Conservation (phyloP, 2,797 vertebrate genomes). For the Danio albolineatus region DNA sequence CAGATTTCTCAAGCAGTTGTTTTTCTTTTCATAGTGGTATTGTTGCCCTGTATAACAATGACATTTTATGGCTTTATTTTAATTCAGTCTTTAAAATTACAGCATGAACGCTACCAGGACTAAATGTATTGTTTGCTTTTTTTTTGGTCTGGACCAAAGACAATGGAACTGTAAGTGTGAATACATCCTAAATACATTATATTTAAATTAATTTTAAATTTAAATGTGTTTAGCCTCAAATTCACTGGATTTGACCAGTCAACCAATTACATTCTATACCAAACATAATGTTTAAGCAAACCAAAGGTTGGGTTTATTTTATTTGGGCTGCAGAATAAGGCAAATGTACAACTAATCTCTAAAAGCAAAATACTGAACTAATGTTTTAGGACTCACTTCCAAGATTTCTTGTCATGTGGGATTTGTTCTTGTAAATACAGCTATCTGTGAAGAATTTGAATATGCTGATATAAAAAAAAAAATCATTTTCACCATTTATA, state of each 20-base stretch:
- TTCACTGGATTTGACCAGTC: background rate
- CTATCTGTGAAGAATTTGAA: slow-evolving; percentile 11
- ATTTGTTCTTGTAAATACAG: slow-evolving; percentile 30
- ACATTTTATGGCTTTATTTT: background rate
- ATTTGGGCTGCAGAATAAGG: background rate
- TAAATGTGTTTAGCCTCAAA: background rate
- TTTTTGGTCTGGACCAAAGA: too few species aligned
- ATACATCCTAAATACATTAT: background rate
- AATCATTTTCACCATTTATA: slow-evolving; percentile 37
- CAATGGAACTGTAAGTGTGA: too few species aligned
- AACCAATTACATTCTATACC: background rate
- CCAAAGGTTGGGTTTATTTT: background rate
- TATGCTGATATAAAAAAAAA: slow-evolving; percentile 45
- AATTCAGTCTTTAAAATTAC: too few species aligned
- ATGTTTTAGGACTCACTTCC: background rate
- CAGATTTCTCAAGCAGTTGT: too few species aligned
- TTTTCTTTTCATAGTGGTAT: too few species aligned
- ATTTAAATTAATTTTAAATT: slow-evolving; percentile 8
- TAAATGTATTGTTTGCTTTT: too few species aligned
- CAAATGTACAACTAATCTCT: background rate
- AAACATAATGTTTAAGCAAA: background rate
- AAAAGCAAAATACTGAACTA: background rate
- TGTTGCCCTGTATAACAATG: too few species aligned
- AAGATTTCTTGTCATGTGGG: background rate
- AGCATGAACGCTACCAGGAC: too few species aligned